Percentiles rank a stretch among this genome's conserved stretches.
Conservation (phyloP, 2,113 vertebrate species). For the Plecotus auritus region DNA sequence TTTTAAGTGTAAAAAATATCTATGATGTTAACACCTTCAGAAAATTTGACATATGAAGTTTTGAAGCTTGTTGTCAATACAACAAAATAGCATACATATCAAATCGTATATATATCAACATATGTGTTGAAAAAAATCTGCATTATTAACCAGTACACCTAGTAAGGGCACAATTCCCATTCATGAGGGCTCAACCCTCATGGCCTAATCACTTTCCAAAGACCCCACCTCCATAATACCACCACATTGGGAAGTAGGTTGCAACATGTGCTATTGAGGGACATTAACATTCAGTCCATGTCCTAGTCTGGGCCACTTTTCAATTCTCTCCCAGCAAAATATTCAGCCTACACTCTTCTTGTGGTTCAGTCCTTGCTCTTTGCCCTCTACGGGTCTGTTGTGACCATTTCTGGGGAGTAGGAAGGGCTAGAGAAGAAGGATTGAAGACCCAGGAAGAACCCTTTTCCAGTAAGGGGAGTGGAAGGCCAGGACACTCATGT, state of each 20-base stretch:
- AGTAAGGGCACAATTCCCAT: neutral
- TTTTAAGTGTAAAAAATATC: too few species aligned
- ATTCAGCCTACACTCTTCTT: neutral
- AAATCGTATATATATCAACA: too few species aligned
- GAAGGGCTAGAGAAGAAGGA: neutral
- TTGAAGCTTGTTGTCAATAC: too few species aligned
- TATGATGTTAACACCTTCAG: too few species aligned
- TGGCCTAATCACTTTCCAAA: neutral
- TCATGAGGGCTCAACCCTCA: neutral
- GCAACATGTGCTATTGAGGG: neutral
- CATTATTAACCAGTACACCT: too few species aligned
- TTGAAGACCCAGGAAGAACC: neutral
- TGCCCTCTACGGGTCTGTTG: neutral
- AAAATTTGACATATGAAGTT: too few species aligned
- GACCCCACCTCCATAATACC: neutral
- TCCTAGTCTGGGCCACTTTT: neutral
- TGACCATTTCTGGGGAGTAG: neutral
- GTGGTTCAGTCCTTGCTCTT: neutral
- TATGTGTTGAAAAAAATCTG: too few species aligned
- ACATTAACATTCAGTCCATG: neutral
- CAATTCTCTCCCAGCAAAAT: neutral
- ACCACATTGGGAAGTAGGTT: neutral
- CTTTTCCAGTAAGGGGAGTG: neutral
- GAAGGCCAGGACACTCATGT: neutral
- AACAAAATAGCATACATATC: too few species aligned